Evolutionary conservation across 2,113 vertebrate genomes (phyloP), one percentile per base, ranked within the genome.

Genomic region (Melanocharis versteri): DNA sequence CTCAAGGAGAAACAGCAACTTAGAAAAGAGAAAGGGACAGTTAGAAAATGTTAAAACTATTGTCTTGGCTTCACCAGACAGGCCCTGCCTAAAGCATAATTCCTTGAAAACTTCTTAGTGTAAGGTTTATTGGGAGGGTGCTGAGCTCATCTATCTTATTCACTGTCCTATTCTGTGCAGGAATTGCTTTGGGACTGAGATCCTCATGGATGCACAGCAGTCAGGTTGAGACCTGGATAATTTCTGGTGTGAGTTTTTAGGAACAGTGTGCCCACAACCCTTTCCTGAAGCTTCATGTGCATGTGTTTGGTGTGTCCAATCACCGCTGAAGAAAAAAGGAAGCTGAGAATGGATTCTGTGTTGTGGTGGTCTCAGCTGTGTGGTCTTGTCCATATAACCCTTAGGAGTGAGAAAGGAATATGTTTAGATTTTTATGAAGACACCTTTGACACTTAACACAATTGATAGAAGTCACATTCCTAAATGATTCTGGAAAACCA

Each of bases 1-100:
- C 75, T 95, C 88, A 93, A 96, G 93, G 82, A 94, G 93, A 95
- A 94, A 66, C 2, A 94, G 42, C 37, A 83, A 76, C 39, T 84
- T 82, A 62, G 50, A 42, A 42, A 66, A 85, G 44, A 84, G 61
- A 76, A 73, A 79, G 40, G 20, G 28, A 15, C 23, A 33, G 78
- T 53, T 47, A 64, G 33, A 72, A 75, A 65, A 89, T n/a, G 7
- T 30, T 76, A 18, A 31, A 70, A 31, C 19, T 61, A 2, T 42
- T 70, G 83, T 72, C 11, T 72, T 61, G 66, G 15, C 40, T 88
- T 89, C 44, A 47, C 13, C 58, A 94, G 35, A 21, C n/a, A 82
- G 45, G 30, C 48, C 27, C 83, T 94, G 19, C 39, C 75, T 72
- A 23, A 73, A 79, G 19, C 10, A 15, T n/a, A 56, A 65, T 89